A percentile compares a stretch with the other conserved stretches of the same genome.
phyloP scores from a whole-genome alignment of 1,140 invertebrate genomes.

The Calephelis nemesis region DNA sequence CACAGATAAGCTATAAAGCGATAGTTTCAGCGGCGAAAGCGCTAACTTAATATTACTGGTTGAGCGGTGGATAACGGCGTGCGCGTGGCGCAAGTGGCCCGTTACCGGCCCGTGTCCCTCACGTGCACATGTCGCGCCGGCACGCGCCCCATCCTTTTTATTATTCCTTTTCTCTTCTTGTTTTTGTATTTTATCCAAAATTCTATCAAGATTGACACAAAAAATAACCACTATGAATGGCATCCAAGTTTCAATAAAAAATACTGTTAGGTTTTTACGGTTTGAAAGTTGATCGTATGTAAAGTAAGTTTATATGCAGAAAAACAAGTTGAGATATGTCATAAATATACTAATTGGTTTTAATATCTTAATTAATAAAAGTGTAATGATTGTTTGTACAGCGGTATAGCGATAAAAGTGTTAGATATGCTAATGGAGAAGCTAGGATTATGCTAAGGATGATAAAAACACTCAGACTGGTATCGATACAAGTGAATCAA shows the following conservation, averaged over 20 bases:
- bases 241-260: neutral
- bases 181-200: constrained; percentile 69
- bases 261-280: too few relatives aligned
- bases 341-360: constrained; percentile 2
- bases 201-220: neutral
- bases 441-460: constrained; percentile 4
- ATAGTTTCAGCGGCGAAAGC: constrained; percentile 24
- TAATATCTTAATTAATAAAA: neutral
- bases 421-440: constrained; percentile 34
- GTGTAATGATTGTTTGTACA: constrained; percentile 10
- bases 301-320: neutral
- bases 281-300: neutral
- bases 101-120: constrained; percentile 48
- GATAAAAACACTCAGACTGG: neutral
- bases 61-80: constrained; percentile 50
- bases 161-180: constrained; percentile 57
- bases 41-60: constrained; percentile 33
- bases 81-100: constrained; percentile 47
- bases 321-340: constrained; percentile 1
- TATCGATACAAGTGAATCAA: constrained; percentile 57
- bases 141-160: constrained; percentile 71
- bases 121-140: constrained; percentile 74
- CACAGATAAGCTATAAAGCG: neutral
- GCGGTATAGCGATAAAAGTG: constrained; percentile 13
- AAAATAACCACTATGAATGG: constrained; percentile 1